Percentiles rank a stretch among this genome's conserved stretches.
Conservation (phyloP, 2,888 invertebrate species). For the Myathropa florea region DNA sequence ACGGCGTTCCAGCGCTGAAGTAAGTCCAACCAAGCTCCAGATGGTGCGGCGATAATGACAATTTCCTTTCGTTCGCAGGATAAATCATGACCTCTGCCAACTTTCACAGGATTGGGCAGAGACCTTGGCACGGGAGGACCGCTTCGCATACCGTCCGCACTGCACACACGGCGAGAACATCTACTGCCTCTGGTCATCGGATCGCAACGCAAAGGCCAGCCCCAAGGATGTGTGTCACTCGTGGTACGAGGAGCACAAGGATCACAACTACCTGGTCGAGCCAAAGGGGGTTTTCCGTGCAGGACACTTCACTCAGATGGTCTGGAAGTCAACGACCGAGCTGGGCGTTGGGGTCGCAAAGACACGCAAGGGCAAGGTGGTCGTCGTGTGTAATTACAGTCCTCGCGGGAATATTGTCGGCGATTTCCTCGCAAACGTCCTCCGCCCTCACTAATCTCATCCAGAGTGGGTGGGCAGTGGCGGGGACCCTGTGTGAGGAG, state of each 20-base stretch:
- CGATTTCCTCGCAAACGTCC: constrained; percentile 73
- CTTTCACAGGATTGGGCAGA: constrained; percentile 88
- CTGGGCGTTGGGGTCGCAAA: constrained; percentile 88
- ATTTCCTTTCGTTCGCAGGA: constrained; percentile 76
- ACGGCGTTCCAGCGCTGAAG: constrained; percentile 83
- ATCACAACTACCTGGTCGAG: constrained; percentile 81
- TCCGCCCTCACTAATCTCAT: constrained; percentile 67
- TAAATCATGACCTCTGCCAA: constrained; percentile 85
- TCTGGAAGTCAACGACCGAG: constrained; percentile 86
- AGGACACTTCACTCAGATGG: constrained; percentile 88
- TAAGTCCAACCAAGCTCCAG: constrained; percentile 75
- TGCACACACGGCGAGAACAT: constrained; percentile 85
- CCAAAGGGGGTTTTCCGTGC: constrained; percentile 80
- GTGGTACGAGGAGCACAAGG: constrained; percentile 84
- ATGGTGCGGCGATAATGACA: not conserved
- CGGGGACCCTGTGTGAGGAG: not conserved
- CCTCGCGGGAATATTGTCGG: constrained; percentile 74
- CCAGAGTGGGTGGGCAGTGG: not conserved
- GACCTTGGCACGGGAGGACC: constrained; percentile 84
- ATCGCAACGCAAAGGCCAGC: constrained; percentile 81
- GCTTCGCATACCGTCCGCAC: constrained; percentile 85
- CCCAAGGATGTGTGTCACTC: constrained; percentile 82
- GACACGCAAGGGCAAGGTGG: constrained; percentile 88
- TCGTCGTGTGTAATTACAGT: constrained; percentile 84
- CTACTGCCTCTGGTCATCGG: constrained; percentile 83